A percentile compares a stretch with the other conserved stretches of the same genome.
phyloP scores from a whole-genome alignment of 37 sponge, comb jelly and placozoan genomes.

The Crambe crambe region DNA sequence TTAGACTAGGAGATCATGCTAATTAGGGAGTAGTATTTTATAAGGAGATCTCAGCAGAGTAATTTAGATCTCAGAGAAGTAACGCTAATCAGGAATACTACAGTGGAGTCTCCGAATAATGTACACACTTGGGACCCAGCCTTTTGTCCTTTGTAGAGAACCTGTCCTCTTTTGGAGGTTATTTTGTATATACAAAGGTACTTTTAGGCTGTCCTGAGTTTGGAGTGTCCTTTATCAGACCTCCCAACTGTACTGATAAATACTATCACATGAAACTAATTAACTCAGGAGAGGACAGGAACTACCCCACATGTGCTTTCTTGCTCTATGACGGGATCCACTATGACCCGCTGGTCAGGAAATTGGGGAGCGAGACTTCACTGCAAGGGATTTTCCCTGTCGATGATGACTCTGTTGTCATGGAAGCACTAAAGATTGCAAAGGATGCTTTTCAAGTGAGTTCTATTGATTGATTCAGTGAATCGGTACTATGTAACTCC shows the following conservation, averaged over 20 bases:
- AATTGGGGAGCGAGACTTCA: background rate
- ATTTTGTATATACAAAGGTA: background rate
- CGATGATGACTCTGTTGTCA: constrained; percentile 17
- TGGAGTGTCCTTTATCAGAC: background rate
- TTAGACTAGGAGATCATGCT: background rate
- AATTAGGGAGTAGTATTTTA: background rate
- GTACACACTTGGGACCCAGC: no score
- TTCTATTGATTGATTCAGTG: no score
- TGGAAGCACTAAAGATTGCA: constrained; percentile 61
- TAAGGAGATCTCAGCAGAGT: no score
- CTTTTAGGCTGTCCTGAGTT: background rate
- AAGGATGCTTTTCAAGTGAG: constrained; percentile 60
- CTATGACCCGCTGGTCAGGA: constrained; percentile 77
- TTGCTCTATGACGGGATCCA: constrained; percentile 83
- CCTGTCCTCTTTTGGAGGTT: background rate
- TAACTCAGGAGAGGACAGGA: constrained; percentile 33
- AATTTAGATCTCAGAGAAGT: no score
- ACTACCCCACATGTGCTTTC: constrained; percentile 33
- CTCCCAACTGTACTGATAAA: no score
- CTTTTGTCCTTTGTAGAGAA: no score
- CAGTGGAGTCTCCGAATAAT: no score
- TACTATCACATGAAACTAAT: background rate
- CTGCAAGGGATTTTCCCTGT: constrained; percentile 42
- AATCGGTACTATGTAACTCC: no score
- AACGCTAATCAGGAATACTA: no score